Conservation (phyloP, 1,140 invertebrate genomes). For the Apis mellifera region Amel_HAv3.1 CM009935.2:4013501-4014000, state of each 20-base stretch:
- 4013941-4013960: slow-evolving; percentile 13
- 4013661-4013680: slow-evolving; percentile 75
- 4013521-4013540: slow-evolving; percentile 57
- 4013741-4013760: slow-evolving; percentile 71
- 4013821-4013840: slow-evolving; percentile 21
- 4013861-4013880: slow-evolving; percentile 18
- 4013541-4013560: slow-evolving; percentile 40
- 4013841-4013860: slow-evolving; percentile 44
- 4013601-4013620: background rate
- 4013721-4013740: slow-evolving; percentile 67
- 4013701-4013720: slow-evolving; percentile 48
- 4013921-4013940: slow-evolving; percentile 27
- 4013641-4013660: slow-evolving; percentile 18
- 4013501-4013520: slow-evolving; percentile 52
- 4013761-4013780: slow-evolving; percentile 27
- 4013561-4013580: slow-evolving; percentile 12
- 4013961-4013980: background rate
- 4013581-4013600: slow-evolving; percentile 36
- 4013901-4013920: slow-evolving; percentile 50
- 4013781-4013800: slow-evolving; percentile 45
- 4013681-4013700: slow-evolving; percentile 71
- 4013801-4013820: slow-evolving; percentile 48
- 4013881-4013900: background rate
- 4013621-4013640: background rate
- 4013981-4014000: background rate